Conservation (phyloP, 2,113 vertebrate species). For the Strix aluco region DNA sequence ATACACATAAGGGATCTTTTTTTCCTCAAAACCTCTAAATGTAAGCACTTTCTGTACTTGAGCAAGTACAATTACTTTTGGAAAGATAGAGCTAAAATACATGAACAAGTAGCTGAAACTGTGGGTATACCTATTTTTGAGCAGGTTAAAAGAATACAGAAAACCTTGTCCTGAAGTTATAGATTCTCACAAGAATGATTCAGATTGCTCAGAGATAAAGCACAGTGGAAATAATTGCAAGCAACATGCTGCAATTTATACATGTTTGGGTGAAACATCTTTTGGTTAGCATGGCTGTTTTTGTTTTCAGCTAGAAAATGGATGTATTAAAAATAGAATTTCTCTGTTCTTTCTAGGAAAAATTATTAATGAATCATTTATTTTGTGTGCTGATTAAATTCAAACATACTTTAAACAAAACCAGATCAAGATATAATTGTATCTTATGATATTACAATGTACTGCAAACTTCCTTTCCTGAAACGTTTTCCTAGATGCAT, state of each 20-base stretch:
- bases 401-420: not conserved
- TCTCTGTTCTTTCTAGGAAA: not conserved
- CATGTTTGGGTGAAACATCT: not conserved
- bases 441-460: not conserved
- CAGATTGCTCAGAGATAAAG: not conserved
- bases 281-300: not conserved
- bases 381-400: not conserved
- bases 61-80: not conserved
- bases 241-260: not conserved
- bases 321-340: not conserved
- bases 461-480: not conserved
- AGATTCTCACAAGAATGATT: not conserved
- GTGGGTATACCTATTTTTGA: not conserved
- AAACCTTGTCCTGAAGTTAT: not conserved
- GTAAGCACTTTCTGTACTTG: not conserved
- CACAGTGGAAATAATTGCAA: not conserved
- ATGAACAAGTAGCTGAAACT: not conserved
- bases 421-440: rapidly evolving
- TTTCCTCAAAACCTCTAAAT: not conserved
- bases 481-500: not conserved
- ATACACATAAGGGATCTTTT: not conserved
- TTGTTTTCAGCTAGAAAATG: not conserved
- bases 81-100: not conserved
- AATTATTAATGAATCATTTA: not conserved
- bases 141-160: not conserved